Conservation (phyloP, 2,797 vertebrate genomes). For the Coccyzus lansbergi region DNA sequence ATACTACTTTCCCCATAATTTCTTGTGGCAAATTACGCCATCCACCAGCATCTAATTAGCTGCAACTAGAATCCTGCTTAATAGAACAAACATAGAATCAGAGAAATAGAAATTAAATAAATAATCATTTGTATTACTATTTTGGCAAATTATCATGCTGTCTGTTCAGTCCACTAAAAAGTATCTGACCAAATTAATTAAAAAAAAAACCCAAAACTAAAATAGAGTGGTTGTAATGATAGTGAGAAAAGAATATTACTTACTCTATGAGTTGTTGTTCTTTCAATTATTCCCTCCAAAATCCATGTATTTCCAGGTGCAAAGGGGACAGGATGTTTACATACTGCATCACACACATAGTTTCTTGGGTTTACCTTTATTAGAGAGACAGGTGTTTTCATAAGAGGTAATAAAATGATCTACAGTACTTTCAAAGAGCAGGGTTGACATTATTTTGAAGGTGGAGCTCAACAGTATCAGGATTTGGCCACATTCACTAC, state of each 20-base stretch:
- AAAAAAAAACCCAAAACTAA: background rate
- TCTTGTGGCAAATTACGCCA: background rate
- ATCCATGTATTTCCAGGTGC: background rate
- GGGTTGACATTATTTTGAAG: background rate
- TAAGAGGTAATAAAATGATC: background rate
- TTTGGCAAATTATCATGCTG: background rate
- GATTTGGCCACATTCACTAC: background rate
- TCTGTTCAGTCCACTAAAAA: background rate
- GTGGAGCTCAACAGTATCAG: background rate
- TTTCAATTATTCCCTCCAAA: background rate
- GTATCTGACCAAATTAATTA: background rate
- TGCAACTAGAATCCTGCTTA: background rate
- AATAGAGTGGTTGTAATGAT: too few species aligned
- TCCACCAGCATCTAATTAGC: background rate
- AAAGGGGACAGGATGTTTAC: background rate
- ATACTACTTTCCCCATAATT: background rate
- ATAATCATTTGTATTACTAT: background rate
- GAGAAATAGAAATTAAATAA: background rate
- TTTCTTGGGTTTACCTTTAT: background rate
- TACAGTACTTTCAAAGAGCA: background rate
- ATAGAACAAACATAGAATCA: background rate
- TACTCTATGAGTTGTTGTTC: background rate
- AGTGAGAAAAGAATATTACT: background rate
- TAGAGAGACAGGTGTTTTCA: background rate
- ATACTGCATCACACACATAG: accelerated